These are phyloP conservation scores for Penaeus chinensis DNA, from an alignment of 1,140 invertebrate genomes.

Conservation along the genomic window DNA sequence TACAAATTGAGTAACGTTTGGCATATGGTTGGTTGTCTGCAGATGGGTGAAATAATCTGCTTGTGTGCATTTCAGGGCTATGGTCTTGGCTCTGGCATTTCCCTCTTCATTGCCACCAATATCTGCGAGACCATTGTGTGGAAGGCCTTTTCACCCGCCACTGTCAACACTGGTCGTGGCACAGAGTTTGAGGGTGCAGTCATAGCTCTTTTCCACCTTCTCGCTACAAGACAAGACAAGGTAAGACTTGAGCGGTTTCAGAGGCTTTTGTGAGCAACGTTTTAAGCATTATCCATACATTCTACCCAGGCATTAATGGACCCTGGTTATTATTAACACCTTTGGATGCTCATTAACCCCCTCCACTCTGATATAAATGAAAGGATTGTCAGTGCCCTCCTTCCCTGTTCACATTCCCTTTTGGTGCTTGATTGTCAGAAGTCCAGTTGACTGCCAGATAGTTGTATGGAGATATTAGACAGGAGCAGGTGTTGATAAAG, in stretches of 20 bases:
- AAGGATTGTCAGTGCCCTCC: too few relatives aligned
- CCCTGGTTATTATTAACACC: too few relatives aligned
- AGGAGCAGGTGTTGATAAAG: too few relatives aligned
- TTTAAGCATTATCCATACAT: too few relatives aligned
- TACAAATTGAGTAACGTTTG: slow-evolving; percentile 65
- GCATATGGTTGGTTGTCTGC: neutral
- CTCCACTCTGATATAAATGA: too few relatives aligned
- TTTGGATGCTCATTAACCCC: too few relatives aligned
- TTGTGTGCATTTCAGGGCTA: slow-evolving; percentile 67
- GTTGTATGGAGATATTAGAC: too few relatives aligned
- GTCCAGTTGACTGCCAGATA: too few relatives aligned
- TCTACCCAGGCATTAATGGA: too few relatives aligned
- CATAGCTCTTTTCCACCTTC: slow-evolving; percentile 95
- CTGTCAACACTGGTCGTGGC: slow-evolving; percentile 96
- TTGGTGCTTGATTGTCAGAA: too few relatives aligned
- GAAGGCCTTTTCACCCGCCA: slow-evolving; percentile 99
- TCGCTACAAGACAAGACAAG: slow-evolving; percentile 98
- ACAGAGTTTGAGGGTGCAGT: slow-evolving; percentile 99
- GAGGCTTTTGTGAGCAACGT: neutral
- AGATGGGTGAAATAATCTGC: neutral
- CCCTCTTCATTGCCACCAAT: slow-evolving; percentile 99
- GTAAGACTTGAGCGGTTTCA: slow-evolving; percentile 1
- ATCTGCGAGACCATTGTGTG: slow-evolving; percentile 99
- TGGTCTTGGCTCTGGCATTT: slow-evolving; percentile 98
- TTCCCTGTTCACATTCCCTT: too few relatives aligned